A percentile compares a stretch with the other conserved stretches of the same genome.
Conservation (phyloP, 2,888 invertebrate species). For the Gerris lacustris region DNA sequence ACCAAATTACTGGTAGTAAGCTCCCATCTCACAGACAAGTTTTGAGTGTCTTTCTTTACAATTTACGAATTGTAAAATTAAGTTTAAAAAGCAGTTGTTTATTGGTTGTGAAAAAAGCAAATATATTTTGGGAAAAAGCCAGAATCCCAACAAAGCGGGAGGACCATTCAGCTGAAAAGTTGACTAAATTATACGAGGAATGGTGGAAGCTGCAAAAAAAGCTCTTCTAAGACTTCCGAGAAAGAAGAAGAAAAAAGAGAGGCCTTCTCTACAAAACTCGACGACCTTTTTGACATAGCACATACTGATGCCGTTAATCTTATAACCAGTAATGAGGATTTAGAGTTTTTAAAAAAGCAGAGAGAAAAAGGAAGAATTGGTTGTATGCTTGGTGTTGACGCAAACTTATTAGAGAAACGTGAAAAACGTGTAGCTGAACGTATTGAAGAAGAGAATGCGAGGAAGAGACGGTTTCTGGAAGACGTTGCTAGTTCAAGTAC, state of each 20-base stretch:
- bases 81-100: neutral
- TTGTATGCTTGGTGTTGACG: neutral
- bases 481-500: neutral
- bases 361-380: neutral
- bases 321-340: constrained; percentile 1
- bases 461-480: neutral
- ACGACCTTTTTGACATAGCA: constrained; percentile 21
- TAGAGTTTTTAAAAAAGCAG: constrained; percentile 6
- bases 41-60: neutral
- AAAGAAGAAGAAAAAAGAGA: constrained; percentile 17
- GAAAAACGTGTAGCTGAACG: neutral
- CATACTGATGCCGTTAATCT: neutral
- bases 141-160: constrained; percentile 11
- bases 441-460: neutral
- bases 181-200: constrained; percentile 17
- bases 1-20: neutral
- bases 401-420: neutral
- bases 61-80: neutral
- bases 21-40: neutral
- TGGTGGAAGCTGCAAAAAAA: constrained; percentile 17
- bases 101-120: constrained; percentile 7
- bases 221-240: constrained; percentile 7
- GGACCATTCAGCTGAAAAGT: constrained; percentile 13
- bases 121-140: constrained; percentile 15
- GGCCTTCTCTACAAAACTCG: constrained; percentile 16